phyloP scores from a whole-genome alignment of 1,140 invertebrate species.

The Zaprionus nigranus region DNA sequence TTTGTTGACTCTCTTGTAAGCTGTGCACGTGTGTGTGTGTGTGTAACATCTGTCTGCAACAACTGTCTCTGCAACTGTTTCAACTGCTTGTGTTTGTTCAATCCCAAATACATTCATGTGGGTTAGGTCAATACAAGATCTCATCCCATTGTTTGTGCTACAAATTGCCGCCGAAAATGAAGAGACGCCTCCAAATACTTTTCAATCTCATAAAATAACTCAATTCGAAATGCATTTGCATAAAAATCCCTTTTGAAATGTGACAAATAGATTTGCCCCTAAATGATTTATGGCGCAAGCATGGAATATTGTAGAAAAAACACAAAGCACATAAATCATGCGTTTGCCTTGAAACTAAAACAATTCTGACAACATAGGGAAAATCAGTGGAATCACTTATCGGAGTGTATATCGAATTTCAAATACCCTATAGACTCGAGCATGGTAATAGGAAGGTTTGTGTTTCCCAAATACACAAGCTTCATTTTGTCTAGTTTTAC shows the following conservation, averaged over 20 bases:
- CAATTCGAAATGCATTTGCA: slow-evolving; percentile 15
- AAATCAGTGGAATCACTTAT: background rate
- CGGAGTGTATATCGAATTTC: background rate
- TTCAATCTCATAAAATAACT: slow-evolving; percentile 35
- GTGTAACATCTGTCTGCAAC: slow-evolving; percentile 69
- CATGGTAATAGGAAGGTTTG: no score
- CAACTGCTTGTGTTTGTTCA: slow-evolving; percentile 30
- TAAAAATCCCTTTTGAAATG: slow-evolving; percentile 37
- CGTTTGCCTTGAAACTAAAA: slow-evolving; percentile 40
- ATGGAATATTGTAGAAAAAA: slow-evolving; percentile 28
- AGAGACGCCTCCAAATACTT: slow-evolving; percentile 20
- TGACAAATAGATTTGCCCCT: slow-evolving; percentile 46
- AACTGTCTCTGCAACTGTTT: slow-evolving; percentile 77
- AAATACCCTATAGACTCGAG: background rate
- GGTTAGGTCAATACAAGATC: slow-evolving; percentile 70
- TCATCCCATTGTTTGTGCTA: slow-evolving; percentile 32
- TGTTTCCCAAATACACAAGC: no score
- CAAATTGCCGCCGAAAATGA: slow-evolving; percentile 36
- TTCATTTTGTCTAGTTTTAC: no score
- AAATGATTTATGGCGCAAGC: slow-evolving; percentile 66
- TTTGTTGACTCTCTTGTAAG: slow-evolving; percentile 44
- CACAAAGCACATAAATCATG: slow-evolving; percentile 62
- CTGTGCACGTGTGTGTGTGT: slow-evolving; percentile 23
- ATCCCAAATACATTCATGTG: slow-evolving; percentile 50
- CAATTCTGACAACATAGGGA: background rate